phyloP scores from a whole-genome alignment of 1,140 invertebrate species.

The Tenebrio molitor region DNA sequence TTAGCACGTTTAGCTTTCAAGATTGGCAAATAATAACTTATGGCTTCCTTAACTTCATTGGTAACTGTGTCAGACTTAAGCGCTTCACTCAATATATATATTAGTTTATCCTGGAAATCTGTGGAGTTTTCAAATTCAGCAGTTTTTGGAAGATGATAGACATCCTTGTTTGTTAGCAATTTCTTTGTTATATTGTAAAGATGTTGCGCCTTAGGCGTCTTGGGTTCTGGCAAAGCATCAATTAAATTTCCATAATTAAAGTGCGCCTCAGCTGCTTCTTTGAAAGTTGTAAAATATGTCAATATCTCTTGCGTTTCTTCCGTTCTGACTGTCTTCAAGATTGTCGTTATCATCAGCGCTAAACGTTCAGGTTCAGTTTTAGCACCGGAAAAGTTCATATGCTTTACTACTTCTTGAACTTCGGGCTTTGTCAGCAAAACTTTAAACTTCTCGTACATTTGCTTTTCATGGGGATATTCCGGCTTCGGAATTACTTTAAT shows the following conservation, averaged over 20 bases:
- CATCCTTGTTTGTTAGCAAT: not conserved
- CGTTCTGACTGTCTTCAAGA: not conserved
- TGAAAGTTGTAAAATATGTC: not conserved
- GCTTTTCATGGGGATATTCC: not conserved
- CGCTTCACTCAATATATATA: too few relatives aligned
- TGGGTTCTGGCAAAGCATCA: not conserved
- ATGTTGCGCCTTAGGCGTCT: not conserved
- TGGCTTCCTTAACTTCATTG: not conserved
- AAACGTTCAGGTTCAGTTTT: not conserved
- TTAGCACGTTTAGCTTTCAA: not conserved
- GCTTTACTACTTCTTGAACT: not conserved
- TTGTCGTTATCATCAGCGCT: constrained; percentile 3
- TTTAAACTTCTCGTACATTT: not conserved
- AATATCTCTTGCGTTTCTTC: constrained; percentile 6
- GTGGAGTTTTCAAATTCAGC: too few relatives aligned
- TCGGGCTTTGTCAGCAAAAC: not conserved
- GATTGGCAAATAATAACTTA: not conserved
- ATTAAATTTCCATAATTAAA: constrained; percentile 4
- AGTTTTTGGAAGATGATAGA: not conserved
- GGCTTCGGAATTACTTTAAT: not conserved
- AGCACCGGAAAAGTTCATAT: not conserved
- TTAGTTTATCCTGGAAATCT: too few relatives aligned
- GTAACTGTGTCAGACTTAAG: too few relatives aligned
- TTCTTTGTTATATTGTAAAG: not conserved
- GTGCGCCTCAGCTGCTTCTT: not conserved